Evolutionary conservation across 1,140 invertebrate species (phyloP).

Genomic region (Melitaea cinxia): DNA sequence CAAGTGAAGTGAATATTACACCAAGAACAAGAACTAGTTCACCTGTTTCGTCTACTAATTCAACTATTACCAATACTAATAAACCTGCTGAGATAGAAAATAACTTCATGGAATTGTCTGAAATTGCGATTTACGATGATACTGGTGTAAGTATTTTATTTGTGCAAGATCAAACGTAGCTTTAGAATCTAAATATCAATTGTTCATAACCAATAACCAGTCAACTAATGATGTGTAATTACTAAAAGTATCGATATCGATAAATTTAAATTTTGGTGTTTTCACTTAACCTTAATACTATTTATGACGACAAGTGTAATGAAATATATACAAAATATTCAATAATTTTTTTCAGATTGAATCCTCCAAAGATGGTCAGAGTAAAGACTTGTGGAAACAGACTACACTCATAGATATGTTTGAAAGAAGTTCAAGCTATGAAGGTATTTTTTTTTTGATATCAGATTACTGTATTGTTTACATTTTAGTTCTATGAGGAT

Average conservation of each 20-base stretch:
- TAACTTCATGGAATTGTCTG: no score
- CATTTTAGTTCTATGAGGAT: slow-evolving; percentile 5
- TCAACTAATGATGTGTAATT: slow-evolving; percentile 9
- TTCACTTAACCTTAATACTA: not conserved
- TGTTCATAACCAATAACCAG: not conserved
- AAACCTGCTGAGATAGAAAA: no score
- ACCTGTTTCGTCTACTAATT: no score
- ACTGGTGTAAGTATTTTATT: slow-evolving; percentile 29
- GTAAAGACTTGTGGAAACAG: not conserved
- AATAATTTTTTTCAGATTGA: slow-evolving; percentile 7
- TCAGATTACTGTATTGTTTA: not conserved
- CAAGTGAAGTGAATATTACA: no score
- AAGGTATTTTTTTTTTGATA: no score
- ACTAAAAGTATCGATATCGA: not conserved
- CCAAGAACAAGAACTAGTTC: no score
- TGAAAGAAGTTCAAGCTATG: slow-evolving; percentile 5
- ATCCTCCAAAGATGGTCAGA: slow-evolving; percentile 4
- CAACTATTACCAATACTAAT: no score
- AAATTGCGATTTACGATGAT: no score
- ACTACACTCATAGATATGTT: not conserved
- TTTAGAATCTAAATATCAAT: slow-evolving; percentile 15
- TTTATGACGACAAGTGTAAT: slow-evolving; percentile 11
- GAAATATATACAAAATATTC: slow-evolving; percentile 7
- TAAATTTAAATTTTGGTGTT: not conserved
- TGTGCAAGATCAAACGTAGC: slow-evolving; percentile 15